phyloP scores from a whole-genome alignment of 2,797 vertebrate species.

The Mareca strepera region DNA sequence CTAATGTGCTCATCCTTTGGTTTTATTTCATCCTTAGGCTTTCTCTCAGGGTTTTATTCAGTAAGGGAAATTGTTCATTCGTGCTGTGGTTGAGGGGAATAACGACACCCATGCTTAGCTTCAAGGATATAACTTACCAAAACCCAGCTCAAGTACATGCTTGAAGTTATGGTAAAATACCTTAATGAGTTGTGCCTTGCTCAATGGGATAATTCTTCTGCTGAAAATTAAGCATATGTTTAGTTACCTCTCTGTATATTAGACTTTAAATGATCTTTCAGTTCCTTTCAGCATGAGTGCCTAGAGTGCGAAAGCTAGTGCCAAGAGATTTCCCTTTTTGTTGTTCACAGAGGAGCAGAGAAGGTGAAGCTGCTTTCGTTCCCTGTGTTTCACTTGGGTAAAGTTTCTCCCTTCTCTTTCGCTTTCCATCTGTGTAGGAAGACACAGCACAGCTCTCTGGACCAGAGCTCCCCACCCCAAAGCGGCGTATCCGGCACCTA shows the following conservation, averaged over 20 bases:
- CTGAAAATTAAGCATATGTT: neutral
- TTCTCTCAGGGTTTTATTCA: neutral
- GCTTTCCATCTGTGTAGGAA: constrained; percentile 82
- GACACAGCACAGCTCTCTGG: constrained; percentile 97
- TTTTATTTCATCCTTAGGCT: neutral
- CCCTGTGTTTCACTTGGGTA: neutral
- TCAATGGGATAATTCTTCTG: neutral
- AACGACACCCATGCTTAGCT: neutral
- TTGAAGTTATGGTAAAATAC: neutral
- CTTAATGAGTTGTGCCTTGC: neutral
- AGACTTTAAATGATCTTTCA: neutral
- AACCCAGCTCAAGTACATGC: neutral
- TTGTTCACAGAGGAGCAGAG: neutral
- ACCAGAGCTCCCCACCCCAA: constrained; percentile 97
- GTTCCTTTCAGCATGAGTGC: neutral
- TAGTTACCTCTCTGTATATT: neutral
- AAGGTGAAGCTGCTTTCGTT: accelerated
- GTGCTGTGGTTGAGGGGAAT: accelerated
- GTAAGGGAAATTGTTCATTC: neutral
- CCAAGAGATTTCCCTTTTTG: neutral
- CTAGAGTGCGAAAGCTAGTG: neutral
- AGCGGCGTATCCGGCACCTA: constrained; percentile 89
- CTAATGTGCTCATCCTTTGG: neutral
- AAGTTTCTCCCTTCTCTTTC: neutral
- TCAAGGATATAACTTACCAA: neutral